Base-by-base conservation (phyloP, 2,113 vertebrate genomes). In the Antennarius striatus region DNA sequence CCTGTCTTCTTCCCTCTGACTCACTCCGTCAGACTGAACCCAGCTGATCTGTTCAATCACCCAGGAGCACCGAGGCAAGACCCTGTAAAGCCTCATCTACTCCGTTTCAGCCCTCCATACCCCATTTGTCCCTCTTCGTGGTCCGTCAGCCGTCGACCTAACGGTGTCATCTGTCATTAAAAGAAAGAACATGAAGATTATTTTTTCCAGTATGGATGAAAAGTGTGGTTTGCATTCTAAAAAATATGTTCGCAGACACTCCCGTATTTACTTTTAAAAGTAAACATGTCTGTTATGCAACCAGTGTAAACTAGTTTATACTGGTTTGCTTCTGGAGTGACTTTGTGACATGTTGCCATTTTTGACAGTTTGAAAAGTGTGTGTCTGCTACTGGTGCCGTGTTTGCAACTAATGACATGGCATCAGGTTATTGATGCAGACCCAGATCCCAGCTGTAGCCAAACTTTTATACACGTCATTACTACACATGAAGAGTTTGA, bases 31-130 rank as follows among this genome's bases (percentile, higher is more conserved):
- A 70, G 51, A 53, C 51, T 71, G 81, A 77, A 67, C 81, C 66
- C 68, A 40, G 51, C 68, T 81, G 82, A 88, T 88, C 80, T 82
- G 82, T 82, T 83, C 77, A 82, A 84, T 90, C 82, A 85, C 64
- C 80, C 78, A 45, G 65, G 75, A 84, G 76, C 74, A 42, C 61
- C 48, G 74, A 85, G 71, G 80, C 82, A 75, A 69, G 70, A 77
- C 79, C 84, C 80, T 63, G 76, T 80, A 71, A 83, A 62, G 73
- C 63, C 75, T 77, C 79, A 87, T 85, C 83, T 80, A 82, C 83
- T 77, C 75, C 73, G 64, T 81, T 81, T 75, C 74, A 86, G 58
- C 56, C 32, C 63, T 77, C 63, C 58, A 55, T 63, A 68, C 64
- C 68, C 71, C 76, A 70, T 85, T 83, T 75, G 56, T 70, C 56